Evolutionary conservation across 2,888 invertebrate genomes (phyloP).

Genomic region (Plemyria rubiginata): DNA sequence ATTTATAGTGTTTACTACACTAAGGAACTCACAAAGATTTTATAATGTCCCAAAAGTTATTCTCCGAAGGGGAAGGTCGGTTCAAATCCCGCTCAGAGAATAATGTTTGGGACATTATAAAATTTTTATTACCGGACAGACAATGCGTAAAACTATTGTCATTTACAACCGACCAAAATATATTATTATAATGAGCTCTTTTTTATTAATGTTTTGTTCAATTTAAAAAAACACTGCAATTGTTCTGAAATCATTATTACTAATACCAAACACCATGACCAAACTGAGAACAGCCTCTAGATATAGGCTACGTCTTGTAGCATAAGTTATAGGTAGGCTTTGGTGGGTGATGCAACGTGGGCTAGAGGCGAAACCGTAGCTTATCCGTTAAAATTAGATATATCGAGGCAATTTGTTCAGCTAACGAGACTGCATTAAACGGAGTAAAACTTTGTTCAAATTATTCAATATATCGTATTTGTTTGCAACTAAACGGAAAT

Average conservation of each 20-base stretch:
- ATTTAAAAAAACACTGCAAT: too few species aligned
- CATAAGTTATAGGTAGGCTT: neutral
- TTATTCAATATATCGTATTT: constrained; percentile 3
- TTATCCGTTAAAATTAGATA: constrained; percentile 21
- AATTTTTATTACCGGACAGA: too few species aligned
- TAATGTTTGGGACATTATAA: too few species aligned
- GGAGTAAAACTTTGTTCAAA: constrained; percentile 22
- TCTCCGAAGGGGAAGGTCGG: too few species aligned
- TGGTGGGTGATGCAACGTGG: constrained; percentile 8
- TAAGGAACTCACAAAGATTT: too few species aligned
- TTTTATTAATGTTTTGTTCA: too few species aligned
- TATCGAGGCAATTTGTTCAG: constrained; percentile 29
- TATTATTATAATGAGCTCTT: too few species aligned
- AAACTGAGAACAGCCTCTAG: neutral
- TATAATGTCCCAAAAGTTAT: too few species aligned
- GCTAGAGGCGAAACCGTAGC: constrained; percentile 11
- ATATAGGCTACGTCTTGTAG: neutral
- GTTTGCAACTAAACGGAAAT: neutral
- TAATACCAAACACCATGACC: neutral
- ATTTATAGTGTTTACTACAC: too few species aligned
- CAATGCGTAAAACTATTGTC: too few species aligned
- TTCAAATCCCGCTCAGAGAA: too few species aligned
- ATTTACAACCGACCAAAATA: too few species aligned
- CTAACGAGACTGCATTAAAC: constrained; percentile 27
- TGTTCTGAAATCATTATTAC: neutral